Evolutionary conservation across 2,113 vertebrate genomes (phyloP).

Genomic region (Chitala chitala): DNA sequence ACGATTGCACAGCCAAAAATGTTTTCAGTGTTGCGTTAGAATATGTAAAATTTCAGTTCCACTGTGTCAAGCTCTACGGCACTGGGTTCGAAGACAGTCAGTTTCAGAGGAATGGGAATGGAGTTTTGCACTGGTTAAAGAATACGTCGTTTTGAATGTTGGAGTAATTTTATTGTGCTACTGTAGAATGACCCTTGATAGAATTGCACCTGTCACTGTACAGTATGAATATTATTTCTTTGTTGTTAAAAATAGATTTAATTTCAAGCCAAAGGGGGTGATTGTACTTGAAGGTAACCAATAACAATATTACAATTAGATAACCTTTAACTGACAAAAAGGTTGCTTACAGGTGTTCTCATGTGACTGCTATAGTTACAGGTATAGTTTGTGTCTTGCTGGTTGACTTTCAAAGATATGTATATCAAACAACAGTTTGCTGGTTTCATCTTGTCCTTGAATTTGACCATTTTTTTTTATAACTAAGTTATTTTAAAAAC

Average conservation of each 20-base stretch:
- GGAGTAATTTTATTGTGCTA: slow-evolving; percentile 9
- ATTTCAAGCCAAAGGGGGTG: background rate
- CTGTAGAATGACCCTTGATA: background rate
- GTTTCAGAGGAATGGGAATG: background rate
- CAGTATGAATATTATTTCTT: background rate
- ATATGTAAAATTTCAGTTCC: slow-evolving; percentile 22
- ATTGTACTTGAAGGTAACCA: background rate
- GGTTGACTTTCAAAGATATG: slow-evolving; percentile 27
- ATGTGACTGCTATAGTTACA: background rate
- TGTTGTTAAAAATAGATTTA: background rate
- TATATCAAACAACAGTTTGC: slow-evolving; percentile 32
- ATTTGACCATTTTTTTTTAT: slow-evolving; percentile 13
- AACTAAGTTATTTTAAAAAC: slow-evolving; percentile 14
- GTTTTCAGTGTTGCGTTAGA: slow-evolving; percentile 21
- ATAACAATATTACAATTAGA: background rate
- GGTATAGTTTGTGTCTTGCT: slow-evolving; percentile 18
- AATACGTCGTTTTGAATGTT: slow-evolving; percentile 16
- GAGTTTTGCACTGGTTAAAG: background rate
- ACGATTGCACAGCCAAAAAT: slow-evolving; percentile 33
- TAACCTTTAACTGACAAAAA: slow-evolving; percentile 9
- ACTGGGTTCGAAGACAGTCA: background rate
- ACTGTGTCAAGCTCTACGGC: background rate
- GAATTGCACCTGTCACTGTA: background rate
- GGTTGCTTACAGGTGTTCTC: slow-evolving; percentile 9
- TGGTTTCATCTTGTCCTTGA: background rate